Evolutionary conservation across 2,888 invertebrate species (phyloP).

Genomic region (Leptinotarsa peninsularis): DNA sequence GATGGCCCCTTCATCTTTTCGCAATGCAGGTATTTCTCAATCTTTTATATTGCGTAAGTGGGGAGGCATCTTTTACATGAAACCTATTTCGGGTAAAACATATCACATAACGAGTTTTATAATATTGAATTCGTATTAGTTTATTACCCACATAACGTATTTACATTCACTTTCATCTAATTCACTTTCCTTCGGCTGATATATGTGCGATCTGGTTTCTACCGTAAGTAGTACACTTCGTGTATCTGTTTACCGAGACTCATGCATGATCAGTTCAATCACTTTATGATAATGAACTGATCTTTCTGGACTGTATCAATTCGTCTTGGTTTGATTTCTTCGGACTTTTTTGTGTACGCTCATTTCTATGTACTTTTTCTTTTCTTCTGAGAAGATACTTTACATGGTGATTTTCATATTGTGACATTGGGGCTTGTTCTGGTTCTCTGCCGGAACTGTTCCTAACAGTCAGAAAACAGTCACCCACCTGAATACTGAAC

Average conservation of each 20-base stretch:
- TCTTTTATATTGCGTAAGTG: neutral
- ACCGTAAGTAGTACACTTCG: constrained; percentile 22
- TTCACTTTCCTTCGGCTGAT: constrained; percentile 33
- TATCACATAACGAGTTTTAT: neutral
- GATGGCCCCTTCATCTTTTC: too few relatives aligned
- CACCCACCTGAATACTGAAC: too few relatives aligned
- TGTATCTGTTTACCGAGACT: constrained; percentile 12
- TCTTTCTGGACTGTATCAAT: neutral
- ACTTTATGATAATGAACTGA: constrained; percentile 22
- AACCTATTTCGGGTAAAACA: neutral
- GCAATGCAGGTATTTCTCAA: neutral
- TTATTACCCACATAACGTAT: constrained; percentile 17
- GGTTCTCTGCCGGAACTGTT: too few relatives aligned
- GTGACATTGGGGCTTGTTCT: too few relatives aligned
- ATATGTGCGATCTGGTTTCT: constrained; percentile 22
- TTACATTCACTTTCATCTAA: constrained; percentile 32
- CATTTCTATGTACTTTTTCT: too few relatives aligned
- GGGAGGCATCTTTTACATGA: neutral
- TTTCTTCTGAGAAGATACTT: too few relatives aligned
- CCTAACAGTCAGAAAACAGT: too few relatives aligned
- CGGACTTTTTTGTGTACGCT: neutral
- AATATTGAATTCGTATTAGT: neutral
- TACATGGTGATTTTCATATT: too few relatives aligned
- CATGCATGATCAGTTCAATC: constrained; percentile 17
- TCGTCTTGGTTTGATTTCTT: neutral